phyloP scores from a whole-genome alignment of 2,797 vertebrate species.

The Periparus ater region DNA sequence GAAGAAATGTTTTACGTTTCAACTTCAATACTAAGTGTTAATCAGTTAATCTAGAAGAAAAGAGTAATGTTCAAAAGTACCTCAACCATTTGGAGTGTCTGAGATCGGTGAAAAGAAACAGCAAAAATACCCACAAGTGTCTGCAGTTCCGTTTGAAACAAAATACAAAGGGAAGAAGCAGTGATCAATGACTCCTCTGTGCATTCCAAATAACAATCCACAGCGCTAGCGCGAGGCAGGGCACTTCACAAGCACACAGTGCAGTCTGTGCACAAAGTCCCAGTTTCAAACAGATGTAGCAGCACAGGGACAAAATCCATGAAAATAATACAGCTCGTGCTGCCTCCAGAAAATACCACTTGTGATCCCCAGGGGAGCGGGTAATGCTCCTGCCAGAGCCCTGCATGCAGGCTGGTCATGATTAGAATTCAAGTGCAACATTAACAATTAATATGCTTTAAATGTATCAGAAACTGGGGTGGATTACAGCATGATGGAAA shows the following conservation, averaged over 20 bases:
- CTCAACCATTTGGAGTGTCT: constrained; percentile 53
- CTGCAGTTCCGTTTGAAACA: constrained; percentile 15
- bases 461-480: constrained; percentile 55
- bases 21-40: not conserved
- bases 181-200: constrained; percentile 34
- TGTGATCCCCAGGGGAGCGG: constrained; percentile 66
- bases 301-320: constrained; percentile 44
- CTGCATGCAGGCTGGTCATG: constrained; percentile 7
- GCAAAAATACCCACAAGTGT: constrained; percentile 26
- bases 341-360: constrained; percentile 63
- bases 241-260: not conserved
- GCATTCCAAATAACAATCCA: constrained; percentile 56
- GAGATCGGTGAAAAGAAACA: constrained; percentile 27
- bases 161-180: not conserved
- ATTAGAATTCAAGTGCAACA: constrained; percentile 72
- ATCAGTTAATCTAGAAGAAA: not conserved
- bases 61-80: constrained; percentile 42
- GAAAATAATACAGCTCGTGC: constrained; percentile 30
- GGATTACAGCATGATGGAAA: constrained; percentile 62
- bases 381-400: constrained; percentile 65
- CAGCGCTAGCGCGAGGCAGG: constrained; percentile 25
- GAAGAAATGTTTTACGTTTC: not conserved
- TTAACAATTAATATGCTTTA: constrained; percentile 75
- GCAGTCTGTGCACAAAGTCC: not conserved
- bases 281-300: constrained; percentile 45